Base-by-base conservation (phyloP, 2,797 vertebrate species). In the Todus mexicanus region DNA sequence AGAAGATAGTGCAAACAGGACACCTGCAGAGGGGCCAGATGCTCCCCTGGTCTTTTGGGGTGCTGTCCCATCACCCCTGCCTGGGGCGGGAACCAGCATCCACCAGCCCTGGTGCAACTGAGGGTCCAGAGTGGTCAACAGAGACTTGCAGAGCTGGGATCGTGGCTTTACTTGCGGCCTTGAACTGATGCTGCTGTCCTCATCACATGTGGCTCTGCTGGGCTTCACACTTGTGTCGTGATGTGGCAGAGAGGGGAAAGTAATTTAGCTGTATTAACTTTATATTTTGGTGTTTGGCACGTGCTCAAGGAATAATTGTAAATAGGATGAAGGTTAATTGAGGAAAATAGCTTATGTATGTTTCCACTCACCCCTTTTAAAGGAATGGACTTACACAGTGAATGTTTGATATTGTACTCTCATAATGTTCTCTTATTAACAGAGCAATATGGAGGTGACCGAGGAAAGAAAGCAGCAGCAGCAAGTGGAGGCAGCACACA, bases 81-180 rank as follows among this genome's bases (percentile, higher is more conserved):
- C 15, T 1, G 0, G 2, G 5, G 1, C 2, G 1, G 10, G 3
- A 18, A 31, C 19, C 5, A 57, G 15, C 18, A 71, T 11, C 26
- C 11, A 23, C 17, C 15, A 78, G 12, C 5, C 11, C 5, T 2
- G 1, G 23, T 25, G 63, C 5, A 33, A 31, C 42, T 35, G 38
- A 42, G 23, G 35, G 25, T n/a, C 29, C n/a, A 27, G 25, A 21
- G 11, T 6, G 3, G 7, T 68, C 43, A 42, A 16, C 8, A 37
- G 17, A 31, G 10, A 20, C 33, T 6, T 15, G 5, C 37, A 64
- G 29, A 81, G 7, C 15, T 51, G 27, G 35, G 14, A 29, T 6
- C 4, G 11, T 26, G 31, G 11, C n/a, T 79, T 69, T 66, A 11
- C 18, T 82, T 11, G 0, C 29, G 27, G 26, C 35, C 43, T 79